phyloP scores from a whole-genome alignment of 1,140 invertebrate genomes.

The Sitobion miscanthi region DNA sequence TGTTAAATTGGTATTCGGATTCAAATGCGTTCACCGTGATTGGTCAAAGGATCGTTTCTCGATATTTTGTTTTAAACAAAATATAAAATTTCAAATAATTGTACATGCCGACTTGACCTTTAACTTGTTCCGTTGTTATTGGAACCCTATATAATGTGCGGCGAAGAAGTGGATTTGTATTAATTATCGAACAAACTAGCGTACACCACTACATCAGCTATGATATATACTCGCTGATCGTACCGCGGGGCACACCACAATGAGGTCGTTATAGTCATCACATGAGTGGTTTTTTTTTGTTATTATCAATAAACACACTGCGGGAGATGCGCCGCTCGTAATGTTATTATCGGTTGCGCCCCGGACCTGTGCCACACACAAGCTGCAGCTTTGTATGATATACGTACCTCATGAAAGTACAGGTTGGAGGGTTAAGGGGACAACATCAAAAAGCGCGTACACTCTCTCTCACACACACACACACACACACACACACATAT shows the following conservation, averaged over 20 bases:
- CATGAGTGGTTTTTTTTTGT: background rate
- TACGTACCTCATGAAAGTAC: background rate
- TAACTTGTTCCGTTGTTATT: background rate
- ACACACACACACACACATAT: background rate
- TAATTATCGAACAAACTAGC: no score
- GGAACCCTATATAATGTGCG: background rate
- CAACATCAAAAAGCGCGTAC: slow-evolving; percentile 1
- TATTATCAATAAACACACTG: slow-evolving; percentile 5
- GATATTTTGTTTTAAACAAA: no score
- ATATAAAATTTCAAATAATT: no score
- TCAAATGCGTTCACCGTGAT: no score
- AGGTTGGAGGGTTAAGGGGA: background rate
- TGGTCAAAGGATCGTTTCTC: no score
- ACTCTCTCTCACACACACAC: no score
- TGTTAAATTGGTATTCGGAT: no score
- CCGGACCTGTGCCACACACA: background rate
- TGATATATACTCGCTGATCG: no score
- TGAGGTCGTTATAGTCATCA: background rate
- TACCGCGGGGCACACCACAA: no score
- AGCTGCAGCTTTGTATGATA: background rate
- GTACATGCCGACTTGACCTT: no score
- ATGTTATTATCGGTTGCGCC: background rate
- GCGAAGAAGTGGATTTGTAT: background rate
- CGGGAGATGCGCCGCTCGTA: background rate
- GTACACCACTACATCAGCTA: no score